Base-by-base conservation (phyloP, 2,797 vertebrate species). In the Decapterus maruadsi region DNA sequence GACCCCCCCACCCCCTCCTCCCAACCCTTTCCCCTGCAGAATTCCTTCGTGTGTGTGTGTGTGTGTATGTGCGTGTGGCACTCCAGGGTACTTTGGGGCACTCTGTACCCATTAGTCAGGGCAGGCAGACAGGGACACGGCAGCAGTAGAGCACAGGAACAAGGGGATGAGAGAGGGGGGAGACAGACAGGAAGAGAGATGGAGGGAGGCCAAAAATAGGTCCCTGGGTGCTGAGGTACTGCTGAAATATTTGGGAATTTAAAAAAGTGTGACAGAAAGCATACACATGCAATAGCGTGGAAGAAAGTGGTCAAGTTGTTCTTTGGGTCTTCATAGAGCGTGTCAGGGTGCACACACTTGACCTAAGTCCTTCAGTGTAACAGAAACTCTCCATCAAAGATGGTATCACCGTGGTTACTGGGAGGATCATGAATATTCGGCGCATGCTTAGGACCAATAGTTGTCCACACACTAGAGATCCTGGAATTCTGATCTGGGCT, bases 61-160 rank as follows among this genome's bases (percentile, higher is more conserved):
- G 62, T 58, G 46, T 68, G 63, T 60, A 22, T 62, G 31, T 65
- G 40, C 58, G 48, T 61, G 65, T 66, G 26, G 63, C 74, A 82
- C 61, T 78, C 43, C 16, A 19, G 78, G 67, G 70, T 81, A 79
- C 67, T 77, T 75, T 85, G 64, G 72, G 72, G 64, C 75, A 84
- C 70, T 78, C 70, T 85, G 72, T 78, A 75, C 55, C 77, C 86
- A 88, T 86, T 87, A 87, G 86, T 78, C 69, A 78, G 77, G 80
- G 64, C 84, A 81, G 26, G 54, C 45, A 76, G 80, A 77, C 68
- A 61, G 79, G 74, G 77, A 79, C 81, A 78, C 78, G 83, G 72
- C 78, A 83, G 75, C 64, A 46, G 59, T 22, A 22, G 67, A 71
- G 68, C 38, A 68, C 71, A 57, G 60, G 72, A 58, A 61, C 40